These are phyloP conservation scores for Megastigmus dorsalis DNA, from an alignment of 2,888 invertebrate species.

Conservation along the genomic window DNA sequence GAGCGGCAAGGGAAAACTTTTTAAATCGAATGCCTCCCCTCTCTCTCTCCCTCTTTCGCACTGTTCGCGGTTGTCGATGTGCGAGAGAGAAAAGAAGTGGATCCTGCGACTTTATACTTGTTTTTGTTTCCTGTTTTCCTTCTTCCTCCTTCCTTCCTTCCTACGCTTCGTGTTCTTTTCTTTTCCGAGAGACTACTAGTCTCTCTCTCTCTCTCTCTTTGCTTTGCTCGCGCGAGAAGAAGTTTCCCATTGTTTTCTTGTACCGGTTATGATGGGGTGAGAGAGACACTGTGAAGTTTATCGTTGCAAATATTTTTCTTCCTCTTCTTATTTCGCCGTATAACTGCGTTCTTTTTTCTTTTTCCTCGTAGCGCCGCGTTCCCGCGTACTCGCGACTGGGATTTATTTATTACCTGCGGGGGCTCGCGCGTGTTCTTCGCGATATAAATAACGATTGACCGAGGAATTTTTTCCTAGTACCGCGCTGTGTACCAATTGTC, in stretches of 20 bases:
- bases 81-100: constrained; percentile 1
- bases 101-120: constrained; percentile 20
- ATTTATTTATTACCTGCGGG: constrained; percentile 12
- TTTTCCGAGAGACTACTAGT: background rate
- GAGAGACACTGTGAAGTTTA: constrained; percentile 16
- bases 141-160: background rate
- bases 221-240: background rate
- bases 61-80: background rate
- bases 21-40: constrained; percentile 32
- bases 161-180: background rate
- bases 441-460: too few relatives aligned
- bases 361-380: too few relatives aligned
- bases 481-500: too few relatives aligned
- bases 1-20: constrained; percentile 35
- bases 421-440: constrained; percentile 32
- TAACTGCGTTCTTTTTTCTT: background rate
- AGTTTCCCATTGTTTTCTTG: constrained; percentile 4
- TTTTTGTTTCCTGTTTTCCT: background rate
- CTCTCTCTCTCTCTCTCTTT: background rate
- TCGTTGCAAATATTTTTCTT: background rate
- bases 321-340: too few relatives aligned
- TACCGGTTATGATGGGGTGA: constrained; percentile 8
- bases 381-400: background rate
- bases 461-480: too few relatives aligned
- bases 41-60: background rate